phyloP scores from a whole-genome alignment of 2,113 vertebrate species.

The Naja naja region DNA sequence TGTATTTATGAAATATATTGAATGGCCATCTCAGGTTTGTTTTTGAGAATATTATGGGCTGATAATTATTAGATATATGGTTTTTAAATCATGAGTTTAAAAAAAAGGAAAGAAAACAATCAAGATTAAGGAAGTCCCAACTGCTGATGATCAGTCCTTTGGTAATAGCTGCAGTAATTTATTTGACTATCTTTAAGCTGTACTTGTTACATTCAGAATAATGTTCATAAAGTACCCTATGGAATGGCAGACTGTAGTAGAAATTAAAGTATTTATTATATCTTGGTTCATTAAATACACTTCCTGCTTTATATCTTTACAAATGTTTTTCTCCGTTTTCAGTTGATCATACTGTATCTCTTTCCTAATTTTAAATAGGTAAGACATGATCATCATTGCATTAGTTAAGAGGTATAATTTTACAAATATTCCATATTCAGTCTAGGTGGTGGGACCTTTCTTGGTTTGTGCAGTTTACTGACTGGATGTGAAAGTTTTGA shows the following conservation, averaged over 20 bases:
- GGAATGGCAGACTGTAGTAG: background rate
- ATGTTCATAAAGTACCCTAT: background rate
- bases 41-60: background rate
- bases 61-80: background rate
- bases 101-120: background rate
- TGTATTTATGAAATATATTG: background rate
- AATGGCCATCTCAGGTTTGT: background rate
- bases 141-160: background rate
- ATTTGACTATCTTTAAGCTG: background rate
- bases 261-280: background rate
- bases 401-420: background rate
- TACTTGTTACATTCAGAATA: background rate
- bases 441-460: conserved; percentile 81
- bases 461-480: conserved; percentile 79
- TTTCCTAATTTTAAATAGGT: background rate
- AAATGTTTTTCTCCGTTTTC: background rate
- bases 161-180: background rate
- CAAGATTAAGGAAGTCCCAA: background rate
- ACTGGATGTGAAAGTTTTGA: conserved; percentile 83
- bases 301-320: background rate
- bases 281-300: background rate
- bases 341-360: background rate
- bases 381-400: background rate
- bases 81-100: background rate
- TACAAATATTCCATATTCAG: conserved; percentile 55